A percentile compares a stretch with the other conserved stretches of the same genome.
Evolutionary conservation across 2,113 vertebrate genomes (phyloP).

Genomic region (Paramisgurnus dabryanus): DNA sequence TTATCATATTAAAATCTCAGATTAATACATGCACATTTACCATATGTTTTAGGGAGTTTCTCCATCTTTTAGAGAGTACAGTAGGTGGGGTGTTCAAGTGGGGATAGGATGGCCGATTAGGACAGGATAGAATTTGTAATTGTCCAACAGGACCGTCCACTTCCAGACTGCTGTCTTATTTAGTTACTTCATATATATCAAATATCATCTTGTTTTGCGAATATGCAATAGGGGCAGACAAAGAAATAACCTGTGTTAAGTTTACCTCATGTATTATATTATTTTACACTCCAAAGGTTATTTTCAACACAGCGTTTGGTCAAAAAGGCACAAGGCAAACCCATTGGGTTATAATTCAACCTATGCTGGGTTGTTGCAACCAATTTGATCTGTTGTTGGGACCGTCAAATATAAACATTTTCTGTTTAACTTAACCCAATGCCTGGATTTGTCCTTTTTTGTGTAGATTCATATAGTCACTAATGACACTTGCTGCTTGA

Average conservation of each 20-base stretch:
- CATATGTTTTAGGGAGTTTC: background rate
- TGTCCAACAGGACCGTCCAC: background rate
- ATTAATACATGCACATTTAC: background rate
- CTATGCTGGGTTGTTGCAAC: too few relatives aligned
- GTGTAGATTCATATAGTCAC: constrained; percentile 11
- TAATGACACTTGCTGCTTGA: constrained; percentile 28
- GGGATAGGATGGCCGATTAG: background rate
- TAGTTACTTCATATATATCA: constrained; percentile 4
- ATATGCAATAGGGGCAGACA: background rate
- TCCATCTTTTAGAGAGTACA: background rate
- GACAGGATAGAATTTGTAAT: background rate
- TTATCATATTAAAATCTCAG: background rate
- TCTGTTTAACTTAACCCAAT: too few relatives aligned
- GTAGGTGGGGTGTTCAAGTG: background rate
- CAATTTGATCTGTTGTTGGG: too few relatives aligned
- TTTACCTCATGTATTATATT: constrained; percentile 10
- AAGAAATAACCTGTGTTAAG: constrained; percentile 8
- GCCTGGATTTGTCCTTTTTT: background rate
- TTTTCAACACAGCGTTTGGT: too few relatives aligned
- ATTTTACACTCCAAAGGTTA: too few relatives aligned
- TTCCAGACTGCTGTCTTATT: background rate
- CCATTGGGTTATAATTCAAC: too few relatives aligned
- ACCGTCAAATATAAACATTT: too few relatives aligned
- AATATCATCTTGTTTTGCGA: background rate
- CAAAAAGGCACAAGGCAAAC: too few relatives aligned